Percentiles rank a stretch among this genome's conserved stretches.
These are phyloP conservation scores for Eupithecia subfuscata DNA, from an alignment of 2,888 invertebrate species.

Conservation along the genomic window DNA sequence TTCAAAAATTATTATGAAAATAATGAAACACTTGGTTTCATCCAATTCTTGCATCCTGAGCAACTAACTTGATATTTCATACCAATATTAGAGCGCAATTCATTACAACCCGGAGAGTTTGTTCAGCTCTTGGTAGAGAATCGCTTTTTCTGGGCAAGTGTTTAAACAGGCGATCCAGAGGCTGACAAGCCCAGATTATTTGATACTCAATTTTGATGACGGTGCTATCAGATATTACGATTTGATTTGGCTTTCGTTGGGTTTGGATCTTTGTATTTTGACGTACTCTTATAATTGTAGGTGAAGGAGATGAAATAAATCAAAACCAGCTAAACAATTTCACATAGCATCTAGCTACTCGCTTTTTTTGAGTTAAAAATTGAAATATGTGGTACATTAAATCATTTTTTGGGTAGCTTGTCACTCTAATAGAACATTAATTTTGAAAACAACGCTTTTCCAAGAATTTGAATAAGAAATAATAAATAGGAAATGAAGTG, in stretches of 20 bases:
- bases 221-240: constrained; percentile 8
- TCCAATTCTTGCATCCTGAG: not conserved
- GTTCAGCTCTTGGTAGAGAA: constrained; percentile 26
- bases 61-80: constrained; percentile 12
- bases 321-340: no score
- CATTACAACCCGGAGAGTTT: constrained; percentile 24
- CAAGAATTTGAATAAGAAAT: no score
- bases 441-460: no score
- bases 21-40: not conserved
- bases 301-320: not conserved
- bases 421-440: not conserved
- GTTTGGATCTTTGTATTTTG: not conserved
- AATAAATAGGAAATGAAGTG: not conserved
- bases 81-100: constrained; percentile 20
- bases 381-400: not conserved
- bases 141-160: constrained; percentile 31
- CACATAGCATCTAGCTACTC: not conserved
- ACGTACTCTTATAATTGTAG: no score
- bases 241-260: not conserved
- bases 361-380: not conserved
- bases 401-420: no score
- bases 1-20: not conserved
- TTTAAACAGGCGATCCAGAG: constrained; percentile 39
- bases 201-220: constrained; percentile 25
- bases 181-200: constrained; percentile 40